Evolutionary conservation across 2,888 invertebrate genomes (phyloP), one percentile per base, ranked within the genome.

Genomic region (Nysson spinosus): DNA sequence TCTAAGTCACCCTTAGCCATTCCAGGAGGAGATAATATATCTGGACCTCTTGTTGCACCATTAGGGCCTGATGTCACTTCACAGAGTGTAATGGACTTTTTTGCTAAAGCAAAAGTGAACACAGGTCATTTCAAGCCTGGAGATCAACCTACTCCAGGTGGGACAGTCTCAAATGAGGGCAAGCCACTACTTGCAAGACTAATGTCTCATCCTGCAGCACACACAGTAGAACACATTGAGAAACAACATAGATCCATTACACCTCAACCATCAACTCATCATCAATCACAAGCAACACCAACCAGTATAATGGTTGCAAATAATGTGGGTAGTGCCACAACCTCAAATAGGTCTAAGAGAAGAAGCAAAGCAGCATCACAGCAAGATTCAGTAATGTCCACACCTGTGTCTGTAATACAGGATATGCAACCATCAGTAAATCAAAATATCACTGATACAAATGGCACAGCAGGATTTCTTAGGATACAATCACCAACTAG

Each of bases 31-130:
- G 75, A 84, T 32, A 72, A 77, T n/a, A 60, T 64, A 34, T 67
- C 80, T 22, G 81, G 83, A 14, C 80, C 85, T 1, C 80, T 88
- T 7, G 87, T 89, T 5, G 90, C 90, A 1, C 89, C 89, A 1
- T 88, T 91, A 60, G 91, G 91, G 46, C 91, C 92, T 1, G 94
- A 94, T 76, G 91, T 92, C 77, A 92, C 95, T 1, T 93, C 95
- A 0, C 93, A 94, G 82, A 95, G 95, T 87, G 95, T 96, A 2
- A 93, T 95, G 91, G 95, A 95, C 84, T 96, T 96, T 86, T 95
- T 96, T 83, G 95, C 95, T 2, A 93, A 93, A 86, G 94, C 93
- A 24, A 87, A 87, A 76, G 87, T 86, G 12, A 86, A 85, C 54
- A 83, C 86, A 0, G 85, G 81, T 2, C 86, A 84, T 54, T 87